Percentiles rank a stretch among this genome's conserved stretches.
Evolutionary conservation across 2,888 invertebrate genomes (phyloP).

Genomic region (Ennomos fuscantarius): DNA sequence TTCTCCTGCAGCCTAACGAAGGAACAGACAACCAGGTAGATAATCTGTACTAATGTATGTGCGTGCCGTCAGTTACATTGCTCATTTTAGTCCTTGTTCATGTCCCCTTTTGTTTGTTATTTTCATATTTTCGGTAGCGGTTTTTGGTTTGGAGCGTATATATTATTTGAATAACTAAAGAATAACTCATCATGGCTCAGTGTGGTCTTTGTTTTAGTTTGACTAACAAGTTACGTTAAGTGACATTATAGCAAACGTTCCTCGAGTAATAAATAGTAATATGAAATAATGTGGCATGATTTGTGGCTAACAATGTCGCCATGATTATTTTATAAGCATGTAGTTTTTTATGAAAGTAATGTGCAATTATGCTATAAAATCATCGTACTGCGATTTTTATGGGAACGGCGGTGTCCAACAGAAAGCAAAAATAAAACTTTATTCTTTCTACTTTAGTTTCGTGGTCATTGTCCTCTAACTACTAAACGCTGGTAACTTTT

Average conservation of each 20-base stretch:
- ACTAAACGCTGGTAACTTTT: no score
- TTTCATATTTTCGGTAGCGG: conserved; percentile 7
- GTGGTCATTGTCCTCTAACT: no score
- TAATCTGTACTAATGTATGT: conserved; percentile 32
- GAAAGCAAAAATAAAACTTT: not conserved
- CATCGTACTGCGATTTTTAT: not conserved
- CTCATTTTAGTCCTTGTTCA: conserved; percentile 8
- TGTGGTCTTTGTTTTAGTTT: not conserved
- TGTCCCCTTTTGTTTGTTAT: conserved; percentile 12
- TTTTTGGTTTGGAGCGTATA: not conserved
- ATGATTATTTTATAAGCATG: not conserved
- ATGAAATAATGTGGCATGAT: no score
- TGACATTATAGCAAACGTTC: no score
- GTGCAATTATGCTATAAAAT: not conserved
- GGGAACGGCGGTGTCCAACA: not conserved
- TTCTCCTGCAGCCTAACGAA: conserved; percentile 79
- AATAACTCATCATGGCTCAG: no score
- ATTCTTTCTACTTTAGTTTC: no score
- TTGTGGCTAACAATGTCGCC: not conserved
- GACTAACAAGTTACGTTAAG: not conserved
- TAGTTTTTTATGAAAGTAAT: not conserved
- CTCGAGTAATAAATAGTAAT: no score
- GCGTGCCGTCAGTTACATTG: conserved; percentile 28
- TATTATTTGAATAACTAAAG: no score
- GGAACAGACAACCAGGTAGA: conserved; percentile 82